Conservation (phyloP, 2,888 invertebrate genomes). For the Zaprionus bogoriensis region DNA sequence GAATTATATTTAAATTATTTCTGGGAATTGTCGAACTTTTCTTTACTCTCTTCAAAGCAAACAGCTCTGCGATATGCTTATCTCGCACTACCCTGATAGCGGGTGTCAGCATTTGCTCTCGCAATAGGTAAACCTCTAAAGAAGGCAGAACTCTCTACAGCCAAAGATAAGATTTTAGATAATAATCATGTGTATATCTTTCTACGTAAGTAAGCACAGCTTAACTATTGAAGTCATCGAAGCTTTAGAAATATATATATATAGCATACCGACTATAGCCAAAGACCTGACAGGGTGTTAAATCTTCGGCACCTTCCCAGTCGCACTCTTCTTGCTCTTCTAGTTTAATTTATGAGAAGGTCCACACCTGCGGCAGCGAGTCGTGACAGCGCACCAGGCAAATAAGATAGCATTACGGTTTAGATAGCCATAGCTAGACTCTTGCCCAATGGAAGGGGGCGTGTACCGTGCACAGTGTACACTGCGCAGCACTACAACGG, state of each 20-base stretch:
- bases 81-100: too few species aligned
- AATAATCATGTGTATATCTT: too few species aligned
- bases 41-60: not conserved
- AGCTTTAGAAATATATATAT: too few species aligned
- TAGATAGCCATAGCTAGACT: conserved; percentile 1
- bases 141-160: too few species aligned
- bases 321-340: not conserved
- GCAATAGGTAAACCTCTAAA: too few species aligned
- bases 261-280: not conserved
- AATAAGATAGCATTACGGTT: conserved; percentile 49
- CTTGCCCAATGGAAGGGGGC: not conserved
- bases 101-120: too few species aligned
- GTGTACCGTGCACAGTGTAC: not conserved
- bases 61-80: too few species aligned
- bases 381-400: conserved; percentile 38
- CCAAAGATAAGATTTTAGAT: too few species aligned
- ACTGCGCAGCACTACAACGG: conserved; percentile 27
- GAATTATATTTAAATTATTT: too few species aligned
- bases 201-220: too few species aligned
- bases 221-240: not conserved
- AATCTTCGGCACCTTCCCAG: not conserved
- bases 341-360: conserved; percentile 38
- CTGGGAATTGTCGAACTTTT: not conserved
- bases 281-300: not conserved
- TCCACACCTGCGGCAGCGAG: conserved; percentile 27